phyloP scores from a whole-genome alignment of 2,797 vertebrate genomes.

The Garrulus glandarius region DNA sequence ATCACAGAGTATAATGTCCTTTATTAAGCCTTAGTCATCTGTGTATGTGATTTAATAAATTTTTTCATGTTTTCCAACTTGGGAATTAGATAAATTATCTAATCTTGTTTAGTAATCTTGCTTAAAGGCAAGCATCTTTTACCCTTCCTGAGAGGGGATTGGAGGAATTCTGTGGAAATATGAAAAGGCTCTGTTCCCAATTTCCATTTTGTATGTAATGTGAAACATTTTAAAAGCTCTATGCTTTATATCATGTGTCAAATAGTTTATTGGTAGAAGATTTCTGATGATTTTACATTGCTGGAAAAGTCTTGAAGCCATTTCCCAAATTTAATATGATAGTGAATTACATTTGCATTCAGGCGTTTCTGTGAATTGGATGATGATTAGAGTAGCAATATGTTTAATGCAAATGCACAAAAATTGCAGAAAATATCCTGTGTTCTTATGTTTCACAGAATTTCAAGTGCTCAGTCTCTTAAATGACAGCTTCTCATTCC shows the following conservation, averaged over 20 bases:
- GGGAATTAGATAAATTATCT: not conserved
- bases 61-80: not conserved
- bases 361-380: slow-evolving; percentile 10
- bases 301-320: not conserved
- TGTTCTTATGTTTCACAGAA: not conserved
- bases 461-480: slow-evolving; percentile 17
- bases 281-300: not conserved
- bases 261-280: not conserved
- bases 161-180: not conserved
- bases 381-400: not conserved
- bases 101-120: not conserved
- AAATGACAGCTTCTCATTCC: slow-evolving; percentile 24
- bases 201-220: not conserved
- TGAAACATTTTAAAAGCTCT: not conserved
- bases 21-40: not conserved
- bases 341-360: slow-evolving; percentile 13
- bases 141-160: not conserved
- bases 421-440: not conserved
- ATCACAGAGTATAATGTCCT: not conserved
- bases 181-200: not conserved
- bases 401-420: not conserved
- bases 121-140: not conserved
- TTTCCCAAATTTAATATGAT: not conserved
- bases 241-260: not conserved
- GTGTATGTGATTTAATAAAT: not conserved